phyloP scores from a whole-genome alignment of 1,140 invertebrate genomes.

The Pectinophora gossypiella region DNA sequence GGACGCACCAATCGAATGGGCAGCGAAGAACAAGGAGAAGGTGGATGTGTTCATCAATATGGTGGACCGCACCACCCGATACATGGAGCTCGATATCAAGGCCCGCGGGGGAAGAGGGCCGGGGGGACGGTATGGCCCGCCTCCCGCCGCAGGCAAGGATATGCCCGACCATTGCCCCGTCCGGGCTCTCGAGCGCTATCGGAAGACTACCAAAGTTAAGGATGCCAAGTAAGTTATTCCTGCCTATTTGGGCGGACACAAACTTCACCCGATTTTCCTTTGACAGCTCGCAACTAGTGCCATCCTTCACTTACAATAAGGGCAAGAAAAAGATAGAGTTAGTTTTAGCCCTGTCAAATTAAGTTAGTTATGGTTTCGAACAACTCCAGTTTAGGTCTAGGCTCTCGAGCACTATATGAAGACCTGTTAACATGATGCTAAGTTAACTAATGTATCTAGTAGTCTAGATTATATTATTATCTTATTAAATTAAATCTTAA shows the following conservation, averaged over 20 bases:
- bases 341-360: too few relatives aligned
- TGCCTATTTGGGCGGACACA: background rate
- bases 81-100: constrained; percentile 47
- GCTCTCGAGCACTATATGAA: too few relatives aligned
- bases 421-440: too few relatives aligned
- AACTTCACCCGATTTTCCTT: too few relatives aligned
- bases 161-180: constrained; percentile 54
- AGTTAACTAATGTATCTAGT: too few relatives aligned
- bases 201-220: constrained; percentile 13
- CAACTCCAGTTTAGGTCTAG: too few relatives aligned
- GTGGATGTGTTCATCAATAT: constrained; percentile 68
- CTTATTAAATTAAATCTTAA: too few relatives aligned
- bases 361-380: too few relatives aligned
- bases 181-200: constrained; percentile 45
- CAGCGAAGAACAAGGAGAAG: constrained; percentile 38
- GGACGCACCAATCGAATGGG: constrained; percentile 59
- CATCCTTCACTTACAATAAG: too few relatives aligned
- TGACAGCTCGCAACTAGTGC: too few relatives aligned
- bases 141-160: constrained; percentile 25
- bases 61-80: constrained; percentile 56
- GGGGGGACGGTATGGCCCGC: constrained; percentile 43
- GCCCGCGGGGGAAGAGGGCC: constrained; percentile 49
- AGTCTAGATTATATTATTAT: too few relatives aligned
- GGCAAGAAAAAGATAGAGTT: too few relatives aligned
- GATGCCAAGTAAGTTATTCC: constrained; percentile 46